A percentile compares a stretch with the other conserved stretches of the same genome.
phyloP scores from a whole-genome alignment of 2,113 vertebrate species.

The Lucifuga dentata region DNA sequence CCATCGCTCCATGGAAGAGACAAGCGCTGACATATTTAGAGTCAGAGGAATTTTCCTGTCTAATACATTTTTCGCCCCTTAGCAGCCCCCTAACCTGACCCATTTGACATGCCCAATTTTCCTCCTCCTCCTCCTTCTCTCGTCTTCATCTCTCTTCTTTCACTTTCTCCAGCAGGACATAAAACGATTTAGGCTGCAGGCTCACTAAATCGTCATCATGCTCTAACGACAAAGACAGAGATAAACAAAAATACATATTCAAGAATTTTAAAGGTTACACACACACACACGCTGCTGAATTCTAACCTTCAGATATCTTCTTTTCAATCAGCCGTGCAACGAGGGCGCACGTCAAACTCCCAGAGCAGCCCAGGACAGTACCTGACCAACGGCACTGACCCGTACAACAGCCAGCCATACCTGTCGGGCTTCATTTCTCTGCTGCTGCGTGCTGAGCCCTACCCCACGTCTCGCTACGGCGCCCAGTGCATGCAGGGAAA shows the following conservation, averaged over 20 bases:
- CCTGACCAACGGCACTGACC: slow-evolving; percentile 82
- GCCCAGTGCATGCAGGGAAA: slow-evolving; percentile 89
- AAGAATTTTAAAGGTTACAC: background rate
- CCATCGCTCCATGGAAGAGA: slow-evolving; percentile 25
- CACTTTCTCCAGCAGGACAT: slow-evolving; percentile 10
- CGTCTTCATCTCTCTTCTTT: background rate
- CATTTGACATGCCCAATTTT: slow-evolving; percentile 49
- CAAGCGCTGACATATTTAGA: slow-evolving; percentile 60
- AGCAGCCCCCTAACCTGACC: background rate
- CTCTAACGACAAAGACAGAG: too few relatives aligned
- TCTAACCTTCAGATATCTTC: slow-evolving; percentile 7
- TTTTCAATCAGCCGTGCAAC: slow-evolving; percentile 83
- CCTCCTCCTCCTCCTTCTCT: slow-evolving; percentile 36
- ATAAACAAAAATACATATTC: background rate
- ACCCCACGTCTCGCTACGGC: slow-evolving; percentile 88
- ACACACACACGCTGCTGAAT: background rate
- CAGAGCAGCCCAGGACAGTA: slow-evolving; percentile 87
- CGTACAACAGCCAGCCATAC: slow-evolving; percentile 86
- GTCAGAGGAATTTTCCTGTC: slow-evolving; percentile 51
- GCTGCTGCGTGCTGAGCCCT: slow-evolving; percentile 88
- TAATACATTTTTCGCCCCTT: slow-evolving; percentile 36
- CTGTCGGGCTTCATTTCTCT: slow-evolving; percentile 88
- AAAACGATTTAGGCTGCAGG: slow-evolving; percentile 26
- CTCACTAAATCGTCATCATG: too few relatives aligned
- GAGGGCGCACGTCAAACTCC: slow-evolving; percentile 85